Percentiles rank a stretch among this genome's conserved stretches.
Evolutionary conservation across 2,797 vertebrate genomes (phyloP).

Genomic region (Eulemur rubriventer): DNA sequence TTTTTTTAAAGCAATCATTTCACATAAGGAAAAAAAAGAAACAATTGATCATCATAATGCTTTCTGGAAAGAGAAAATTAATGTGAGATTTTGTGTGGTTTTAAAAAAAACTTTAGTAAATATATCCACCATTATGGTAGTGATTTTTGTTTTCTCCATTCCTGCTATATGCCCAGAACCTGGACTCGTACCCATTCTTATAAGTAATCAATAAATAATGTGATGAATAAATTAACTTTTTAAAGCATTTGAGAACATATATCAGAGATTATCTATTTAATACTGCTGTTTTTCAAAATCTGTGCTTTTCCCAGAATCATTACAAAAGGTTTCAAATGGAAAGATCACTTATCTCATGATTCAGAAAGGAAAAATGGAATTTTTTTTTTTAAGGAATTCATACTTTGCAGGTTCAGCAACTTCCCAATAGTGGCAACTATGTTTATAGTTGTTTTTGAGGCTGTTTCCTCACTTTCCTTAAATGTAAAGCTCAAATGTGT

Average conservation of each 20-base stretch:
- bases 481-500: background rate
- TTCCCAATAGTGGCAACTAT: background rate
- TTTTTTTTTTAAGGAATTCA: background rate
- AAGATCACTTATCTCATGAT: background rate
- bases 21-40: background rate
- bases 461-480: background rate
- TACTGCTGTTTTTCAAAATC: background rate
- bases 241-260: background rate
- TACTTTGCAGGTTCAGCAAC: background rate
- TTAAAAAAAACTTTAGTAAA: background rate
- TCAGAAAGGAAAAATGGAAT: background rate
- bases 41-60: background rate
- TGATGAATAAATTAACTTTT: background rate
- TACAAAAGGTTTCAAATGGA: background rate
- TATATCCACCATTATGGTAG: background rate
- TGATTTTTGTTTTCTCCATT: background rate
- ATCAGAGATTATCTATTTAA: background rate
- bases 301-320: background rate
- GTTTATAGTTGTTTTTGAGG: background rate
- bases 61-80: background rate
- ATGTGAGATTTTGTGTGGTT: background rate
- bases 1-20: background rate
- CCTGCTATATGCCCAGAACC: background rate
- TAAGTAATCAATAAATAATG: background rate
- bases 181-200: background rate